A percentile compares a stretch with the other conserved stretches of the same genome.
Evolutionary conservation across 2,888 invertebrate species (phyloP).

Genomic region (Mesopsocus fuscifrons): DNA sequence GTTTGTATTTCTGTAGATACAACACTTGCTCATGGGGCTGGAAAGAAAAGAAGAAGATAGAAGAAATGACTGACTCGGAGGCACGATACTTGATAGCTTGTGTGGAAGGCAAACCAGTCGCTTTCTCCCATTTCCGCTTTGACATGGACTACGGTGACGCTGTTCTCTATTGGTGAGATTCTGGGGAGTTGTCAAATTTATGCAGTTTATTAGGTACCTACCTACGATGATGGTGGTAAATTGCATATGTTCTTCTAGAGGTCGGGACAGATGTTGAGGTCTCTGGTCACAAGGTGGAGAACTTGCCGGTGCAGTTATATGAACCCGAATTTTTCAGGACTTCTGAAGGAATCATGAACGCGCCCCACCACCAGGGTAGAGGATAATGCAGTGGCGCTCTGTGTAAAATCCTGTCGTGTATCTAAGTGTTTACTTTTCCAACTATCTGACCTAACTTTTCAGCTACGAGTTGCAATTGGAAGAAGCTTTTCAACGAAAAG

Average conservation of each 20-base stretch:
- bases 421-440: too few relatives aligned
- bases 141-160: conserved; percentile 59
- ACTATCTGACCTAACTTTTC: too few relatives aligned
- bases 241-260: too few relatives aligned
- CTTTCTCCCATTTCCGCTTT: conserved; percentile 66
- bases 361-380: too few relatives aligned
- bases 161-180: conserved; percentile 54
- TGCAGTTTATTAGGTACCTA: conserved; percentile 6
- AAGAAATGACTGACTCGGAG: conserved; percentile 50
- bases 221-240: background rate
- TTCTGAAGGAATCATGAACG: too few relatives aligned
- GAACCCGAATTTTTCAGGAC: too few relatives aligned
- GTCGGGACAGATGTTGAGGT: too few relatives aligned
- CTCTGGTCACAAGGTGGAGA: too few relatives aligned
- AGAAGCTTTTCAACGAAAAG: conserved; percentile 46
- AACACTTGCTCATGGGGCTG: conserved; percentile 66
- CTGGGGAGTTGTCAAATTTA: conserved; percentile 20
- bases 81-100: conserved; percentile 55
- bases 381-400: too few relatives aligned
- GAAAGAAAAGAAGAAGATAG: conserved; percentile 49
- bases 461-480: conserved; percentile 82
- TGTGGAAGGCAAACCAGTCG: conserved; percentile 33
- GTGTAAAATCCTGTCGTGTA: too few relatives aligned
- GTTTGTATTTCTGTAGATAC: conserved; percentile 33
- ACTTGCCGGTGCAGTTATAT: too few relatives aligned